phyloP scores from a whole-genome alignment of 2,888 invertebrate genomes.

The Spilosoma lubricipeda region DNA sequence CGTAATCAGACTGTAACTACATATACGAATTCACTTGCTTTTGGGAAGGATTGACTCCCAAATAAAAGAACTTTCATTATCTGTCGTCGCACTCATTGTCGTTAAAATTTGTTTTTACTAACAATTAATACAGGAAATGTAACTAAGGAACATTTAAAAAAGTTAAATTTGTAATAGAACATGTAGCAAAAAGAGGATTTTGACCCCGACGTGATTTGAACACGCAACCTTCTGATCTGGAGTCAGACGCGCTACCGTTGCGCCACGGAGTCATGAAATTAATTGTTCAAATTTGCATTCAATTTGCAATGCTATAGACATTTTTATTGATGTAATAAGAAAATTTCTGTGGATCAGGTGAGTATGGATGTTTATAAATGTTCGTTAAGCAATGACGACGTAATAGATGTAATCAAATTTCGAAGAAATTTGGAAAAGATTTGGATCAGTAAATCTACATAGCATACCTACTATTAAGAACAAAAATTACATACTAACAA shows the following conservation, averaged over 20 bases:
- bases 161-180: neutral
- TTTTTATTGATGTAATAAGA: neutral
- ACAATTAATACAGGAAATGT: neutral
- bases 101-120: neutral
- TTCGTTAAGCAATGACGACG: neutral
- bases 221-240: slow-evolving; percentile 99
- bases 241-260: slow-evolving; percentile 99
- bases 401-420: neutral
- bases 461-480: too few relatives aligned
- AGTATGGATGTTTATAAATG: neutral
- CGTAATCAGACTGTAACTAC: neutral
- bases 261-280: slow-evolving; percentile 92
- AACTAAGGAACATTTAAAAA: too few relatives aligned
- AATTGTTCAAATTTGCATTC: neutral
- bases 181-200: slow-evolving; percentile 21
- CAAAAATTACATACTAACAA: neutral
- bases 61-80: neutral
- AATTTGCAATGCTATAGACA: neutral
- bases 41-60: neutral
- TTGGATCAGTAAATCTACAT: neutral
- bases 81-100: neutral
- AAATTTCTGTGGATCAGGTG: neutral
- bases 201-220: slow-evolving; percentile 99
- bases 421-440: neutral
- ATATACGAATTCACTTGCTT: neutral